These are phyloP conservation scores for Pangasius larnaudii DNA, from an alignment of 2,797 vertebrate species.

Conservation along the genomic window DNA sequence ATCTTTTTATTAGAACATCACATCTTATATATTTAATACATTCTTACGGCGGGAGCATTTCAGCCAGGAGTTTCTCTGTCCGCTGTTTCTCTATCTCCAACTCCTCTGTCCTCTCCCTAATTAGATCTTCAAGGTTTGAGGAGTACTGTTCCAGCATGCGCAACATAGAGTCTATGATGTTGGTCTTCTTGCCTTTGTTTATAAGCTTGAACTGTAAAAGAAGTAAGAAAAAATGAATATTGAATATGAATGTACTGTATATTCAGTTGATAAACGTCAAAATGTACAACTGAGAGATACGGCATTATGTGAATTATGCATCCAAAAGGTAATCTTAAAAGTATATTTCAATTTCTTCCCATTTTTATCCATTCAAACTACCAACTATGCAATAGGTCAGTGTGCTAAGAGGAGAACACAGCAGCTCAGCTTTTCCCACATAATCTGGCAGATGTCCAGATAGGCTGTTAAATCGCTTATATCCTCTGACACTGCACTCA, in stretches of 20 bases:
- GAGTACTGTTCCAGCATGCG: slow-evolving; percentile 86
- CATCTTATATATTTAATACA: slow-evolving; percentile 5
- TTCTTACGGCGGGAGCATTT: slow-evolving; percentile 84
- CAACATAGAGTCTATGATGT: slow-evolving; percentile 86
- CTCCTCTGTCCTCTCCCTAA: slow-evolving; percentile 82
- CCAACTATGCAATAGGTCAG: neutral
- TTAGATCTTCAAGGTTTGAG: slow-evolving; percentile 83
- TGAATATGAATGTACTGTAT: neutral
- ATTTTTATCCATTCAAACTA: neutral
- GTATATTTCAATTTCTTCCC: neutral
- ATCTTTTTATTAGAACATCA: neutral
- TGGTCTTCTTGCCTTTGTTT: slow-evolving; percentile 86
- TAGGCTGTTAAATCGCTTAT: slow-evolving; percentile 12
- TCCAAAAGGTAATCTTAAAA: neutral
- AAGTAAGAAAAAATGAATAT: neutral
- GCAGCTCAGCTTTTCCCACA: slow-evolving; percentile 1
- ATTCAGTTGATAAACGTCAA: neutral
- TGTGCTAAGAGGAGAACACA: slow-evolving; percentile 3
- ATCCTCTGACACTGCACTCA: slow-evolving; percentile 4
- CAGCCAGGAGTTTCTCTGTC: slow-evolving; percentile 81
- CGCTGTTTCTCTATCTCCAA: slow-evolving; percentile 84
- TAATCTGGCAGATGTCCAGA: slow-evolving; percentile 22
- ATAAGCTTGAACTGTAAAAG: slow-evolving; percentile 80
- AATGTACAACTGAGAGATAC: neutral
- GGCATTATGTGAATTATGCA: neutral